Evolutionary conservation across 2,888 invertebrate genomes (phyloP).

Genomic region (Drosophila pegasa): DNA sequence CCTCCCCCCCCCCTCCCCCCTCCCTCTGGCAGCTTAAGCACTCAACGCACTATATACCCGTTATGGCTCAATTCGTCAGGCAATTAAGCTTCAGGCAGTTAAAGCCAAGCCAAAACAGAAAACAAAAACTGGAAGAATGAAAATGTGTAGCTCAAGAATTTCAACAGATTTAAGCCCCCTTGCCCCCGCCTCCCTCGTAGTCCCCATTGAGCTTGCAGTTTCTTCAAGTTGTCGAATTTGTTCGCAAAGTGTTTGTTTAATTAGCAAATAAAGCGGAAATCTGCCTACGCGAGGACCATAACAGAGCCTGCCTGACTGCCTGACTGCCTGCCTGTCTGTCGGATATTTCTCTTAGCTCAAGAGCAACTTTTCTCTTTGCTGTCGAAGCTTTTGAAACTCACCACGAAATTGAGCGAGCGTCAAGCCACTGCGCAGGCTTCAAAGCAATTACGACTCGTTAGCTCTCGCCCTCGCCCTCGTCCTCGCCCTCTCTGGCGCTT

Average conservation of each 20-base stretch:
- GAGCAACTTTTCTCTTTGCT: constrained; percentile 11
- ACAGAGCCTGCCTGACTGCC: not conserved
- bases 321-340: not conserved
- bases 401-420: constrained; percentile 46
- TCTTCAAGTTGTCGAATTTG: constrained; percentile 23
- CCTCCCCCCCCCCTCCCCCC: not conserved
- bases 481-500: not conserved
- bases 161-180: constrained; percentile 26
- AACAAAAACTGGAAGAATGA: not conserved
- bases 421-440: constrained; percentile 40
- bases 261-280: constrained; percentile 66
- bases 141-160: constrained; percentile 29
- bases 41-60: constrained; percentile 17
- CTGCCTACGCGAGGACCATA: constrained; percentile 14
- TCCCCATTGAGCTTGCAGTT: constrained; percentile 2
- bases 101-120: not conserved
- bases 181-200: too few relatives aligned
- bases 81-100: constrained; percentile 31
- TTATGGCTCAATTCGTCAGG: constrained; percentile 49
- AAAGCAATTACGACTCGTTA: constrained; percentile 16
- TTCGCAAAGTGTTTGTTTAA: constrained; percentile 59
- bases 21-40: constrained; percentile 8
- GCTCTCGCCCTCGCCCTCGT: not conserved
- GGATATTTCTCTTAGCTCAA: constrained; percentile 12
- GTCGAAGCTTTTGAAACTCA: constrained; percentile 37